These are phyloP conservation scores for Ctena decussata DNA, from an alignment of 2,888 invertebrate species.

Conservation along the genomic window DNA sequence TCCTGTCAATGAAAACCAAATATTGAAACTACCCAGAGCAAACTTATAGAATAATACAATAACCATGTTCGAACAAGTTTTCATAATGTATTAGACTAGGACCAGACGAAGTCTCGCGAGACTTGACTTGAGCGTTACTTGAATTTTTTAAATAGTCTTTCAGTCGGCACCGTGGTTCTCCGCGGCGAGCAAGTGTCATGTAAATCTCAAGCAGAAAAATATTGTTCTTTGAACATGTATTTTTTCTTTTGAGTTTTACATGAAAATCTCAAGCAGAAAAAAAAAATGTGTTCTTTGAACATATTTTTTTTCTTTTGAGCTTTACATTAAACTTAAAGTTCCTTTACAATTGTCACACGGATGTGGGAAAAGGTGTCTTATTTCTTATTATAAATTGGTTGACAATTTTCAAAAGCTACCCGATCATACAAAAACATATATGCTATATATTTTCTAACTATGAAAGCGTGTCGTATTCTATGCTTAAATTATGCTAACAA, in stretches of 20 bases:
- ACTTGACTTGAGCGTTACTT: background rate
- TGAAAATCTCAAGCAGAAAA: too few relatives aligned
- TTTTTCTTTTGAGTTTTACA: too few relatives aligned
- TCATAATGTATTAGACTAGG: conserved; percentile 14
- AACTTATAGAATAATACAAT: conserved; percentile 14
- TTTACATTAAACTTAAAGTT: too few relatives aligned
- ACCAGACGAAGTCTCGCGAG: conserved; percentile 1
- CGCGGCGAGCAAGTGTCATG: too few relatives aligned
- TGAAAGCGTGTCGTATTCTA: conserved; percentile 15
- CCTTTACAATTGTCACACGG: too few relatives aligned
- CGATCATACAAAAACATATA: background rate
- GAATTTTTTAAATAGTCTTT: too few relatives aligned
- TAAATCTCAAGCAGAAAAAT: too few relatives aligned
- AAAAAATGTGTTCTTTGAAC: too few relatives aligned
- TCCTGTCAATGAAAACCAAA: conserved; percentile 34
- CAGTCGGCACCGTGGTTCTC: too few relatives aligned
- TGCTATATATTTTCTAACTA: conserved; percentile 5
- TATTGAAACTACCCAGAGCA: conserved; percentile 33
- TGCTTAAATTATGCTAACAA: conserved; percentile 8
- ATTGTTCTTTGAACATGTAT: too few relatives aligned
- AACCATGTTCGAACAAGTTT: conserved; percentile 38
- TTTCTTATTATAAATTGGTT: conserved; percentile 7
- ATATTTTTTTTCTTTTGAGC: too few relatives aligned
- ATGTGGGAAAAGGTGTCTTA: background rate
- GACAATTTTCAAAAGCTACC: background rate